Evolutionary conservation across 2,888 invertebrate species (phyloP), one percentile per base, ranked within the genome.

Genomic region (Adelognathus sp.): DNA sequence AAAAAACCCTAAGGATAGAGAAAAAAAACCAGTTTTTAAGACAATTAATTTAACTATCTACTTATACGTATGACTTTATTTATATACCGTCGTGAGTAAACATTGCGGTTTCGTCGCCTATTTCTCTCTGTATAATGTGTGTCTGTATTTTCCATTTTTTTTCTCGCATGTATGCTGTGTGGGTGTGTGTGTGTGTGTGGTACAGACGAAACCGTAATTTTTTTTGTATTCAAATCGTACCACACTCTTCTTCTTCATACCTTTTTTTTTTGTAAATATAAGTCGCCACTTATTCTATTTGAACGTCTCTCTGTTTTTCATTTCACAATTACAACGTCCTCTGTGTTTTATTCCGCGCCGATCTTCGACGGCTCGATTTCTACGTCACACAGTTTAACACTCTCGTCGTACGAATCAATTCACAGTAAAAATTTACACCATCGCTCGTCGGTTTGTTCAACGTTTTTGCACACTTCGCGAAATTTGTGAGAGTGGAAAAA

Each of bases 41-140:
- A 79, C 58, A 66, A 76, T 74, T 82, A 81, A 78, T 84, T 83
- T 78, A 74, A 81, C 60, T 61, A 73, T 72, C 67, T 77, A 84
- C 76, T 77, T 84, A 85, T 83, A 86, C 82, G 84, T 86, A 87
- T 87, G 85, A 81, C 84, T 88, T 86, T 87, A 87, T 87, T 88
- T 84, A 84, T n/a, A n/a, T 85, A 84, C 83, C 82, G 82, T 82
- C n/a, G n/a, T 84, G 83, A 86, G 84, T 81, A 84, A 82, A 87
- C 84, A 81, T 79, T 84, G 81, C 81, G 80, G 79, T 81, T 84
- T 85, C 81, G 84, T 87, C 86, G 82, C 70, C 4, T 39, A 46
- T 44, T 3, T 31, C 44, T 63, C 6, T 18, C 31, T 24, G 36
- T 44, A 36, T 63, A n/a, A 36, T 64, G 21, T 41, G 33, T 64